These are phyloP conservation scores for Kryptolebias ocellatus DNA, from an alignment of 2,797 vertebrate species.

Conservation along the genomic window DNA sequence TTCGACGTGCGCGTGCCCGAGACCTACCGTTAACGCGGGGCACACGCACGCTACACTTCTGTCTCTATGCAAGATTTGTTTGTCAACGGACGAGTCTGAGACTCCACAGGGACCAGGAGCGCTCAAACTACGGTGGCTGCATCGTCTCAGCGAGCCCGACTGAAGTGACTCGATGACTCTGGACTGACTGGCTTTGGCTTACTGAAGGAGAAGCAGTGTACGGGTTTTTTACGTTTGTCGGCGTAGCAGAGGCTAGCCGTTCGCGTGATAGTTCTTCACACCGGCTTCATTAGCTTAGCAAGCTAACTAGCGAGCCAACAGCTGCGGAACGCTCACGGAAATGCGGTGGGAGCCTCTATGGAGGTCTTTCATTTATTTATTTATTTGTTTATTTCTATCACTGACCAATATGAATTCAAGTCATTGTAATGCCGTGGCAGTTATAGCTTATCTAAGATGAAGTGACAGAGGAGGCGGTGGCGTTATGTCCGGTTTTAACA, in stretches of 20 bases:
- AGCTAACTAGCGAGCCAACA: conserved; percentile 52
- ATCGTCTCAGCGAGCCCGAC: background rate
- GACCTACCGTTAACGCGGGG: conserved; percentile 58
- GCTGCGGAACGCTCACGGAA: conserved; percentile 7
- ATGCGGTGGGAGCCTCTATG: conserved; percentile 6
- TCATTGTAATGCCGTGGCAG: background rate
- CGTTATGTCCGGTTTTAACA: conserved; percentile 60
- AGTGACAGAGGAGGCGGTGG: conserved; percentile 25
- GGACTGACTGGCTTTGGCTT: conserved; percentile 7
- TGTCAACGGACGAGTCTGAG: conserved; percentile 54
- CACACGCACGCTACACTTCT: conserved; percentile 32
- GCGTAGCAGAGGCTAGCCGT: conserved; percentile 23
- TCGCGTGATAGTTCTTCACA: background rate
- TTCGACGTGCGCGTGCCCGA: conserved; percentile 69
- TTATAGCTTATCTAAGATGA: background rate
- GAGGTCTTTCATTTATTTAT: background rate
- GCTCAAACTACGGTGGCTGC: conserved; percentile 26
- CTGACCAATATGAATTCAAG: background rate
- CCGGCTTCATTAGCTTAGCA: conserved; percentile 65
- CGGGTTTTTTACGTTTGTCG: conserved; percentile 25
- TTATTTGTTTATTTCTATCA: background rate
- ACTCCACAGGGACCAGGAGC: conserved; percentile 28
- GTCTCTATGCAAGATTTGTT: conserved; percentile 62
- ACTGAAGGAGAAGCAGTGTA: background rate
- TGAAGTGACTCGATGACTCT: conserved; percentile 14